Base-by-base conservation (phyloP, 2,888 invertebrate species). In the Morpho deidamia region DNA sequence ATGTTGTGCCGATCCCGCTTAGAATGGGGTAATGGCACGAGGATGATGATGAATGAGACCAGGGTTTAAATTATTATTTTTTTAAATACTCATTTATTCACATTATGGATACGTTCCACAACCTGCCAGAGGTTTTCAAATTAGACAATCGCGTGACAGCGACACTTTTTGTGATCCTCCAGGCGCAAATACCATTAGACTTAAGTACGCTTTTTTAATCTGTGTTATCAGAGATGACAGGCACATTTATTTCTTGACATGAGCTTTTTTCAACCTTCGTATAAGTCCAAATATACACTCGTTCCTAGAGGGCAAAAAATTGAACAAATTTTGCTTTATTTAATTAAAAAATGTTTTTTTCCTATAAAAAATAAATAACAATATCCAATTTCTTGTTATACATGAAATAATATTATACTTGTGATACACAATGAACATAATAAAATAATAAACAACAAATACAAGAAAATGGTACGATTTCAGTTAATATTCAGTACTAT, bases 121-220 rank as follows among this genome's bases (percentile, higher is more conserved):
- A 32, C 1, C 39, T 40, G 40, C 9, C 47, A 8, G 39, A 32
- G 14, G 32, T 47, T 38, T 32, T 7, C 32, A 48, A 48, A 48
- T 40, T 11, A 40, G 33, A 48, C 40, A 40, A 41, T 40, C 40
- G 39, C 11, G 23, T 39, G 39, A 39, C 32, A 47, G 38, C n/a
- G 32, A 39, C 47, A 39, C 39, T 38, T 33, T 41, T 11, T 33
- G 32, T 14, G 41, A 41, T 41, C 47, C 42, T 38, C 11, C 37
- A 39, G 32, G 44, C 49, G 11, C 10, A 12, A n/a, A 41, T 34
- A 48, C 41, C 14, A 34, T 48, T 48, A 48, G 7, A 48, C 47
- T 54, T 53, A 47, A 57, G 51, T 57, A 47, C 43, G 44, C 54
- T 44, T 47, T 54, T 45, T 41, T 23, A 45, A 51, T 40, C 43